Evolutionary conservation across 2,797 vertebrate genomes (phyloP).

Genomic region (Etheostoma perlongum): DNA sequence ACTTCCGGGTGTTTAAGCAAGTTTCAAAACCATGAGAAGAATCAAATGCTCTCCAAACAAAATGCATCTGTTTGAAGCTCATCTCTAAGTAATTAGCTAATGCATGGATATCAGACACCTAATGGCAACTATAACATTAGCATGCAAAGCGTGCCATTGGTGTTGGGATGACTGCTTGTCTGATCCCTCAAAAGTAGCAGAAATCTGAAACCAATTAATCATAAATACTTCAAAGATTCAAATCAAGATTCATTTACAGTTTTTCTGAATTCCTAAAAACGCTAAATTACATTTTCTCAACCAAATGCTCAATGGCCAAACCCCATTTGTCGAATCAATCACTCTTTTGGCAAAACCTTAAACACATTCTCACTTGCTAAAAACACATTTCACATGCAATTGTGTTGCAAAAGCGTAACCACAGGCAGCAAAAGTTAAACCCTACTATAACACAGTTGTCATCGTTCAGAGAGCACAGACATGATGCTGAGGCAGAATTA

Average conservation of each 20-base stretch:
- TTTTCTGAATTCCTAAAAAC: too few relatives aligned
- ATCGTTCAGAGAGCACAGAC: too few relatives aligned
- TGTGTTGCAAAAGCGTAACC: too few relatives aligned
- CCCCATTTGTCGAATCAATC: too few relatives aligned
- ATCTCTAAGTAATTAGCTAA: constrained; percentile 2
- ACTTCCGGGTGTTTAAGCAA: not conserved
- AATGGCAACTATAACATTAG: constrained; percentile 10
- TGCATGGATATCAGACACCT: constrained; percentile 18
- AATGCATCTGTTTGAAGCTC: not conserved
- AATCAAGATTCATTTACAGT: not conserved
- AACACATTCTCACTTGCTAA: too few relatives aligned
- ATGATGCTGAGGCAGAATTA: too few relatives aligned
- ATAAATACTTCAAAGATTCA: not conserved
- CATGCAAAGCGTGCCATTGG: not conserved
- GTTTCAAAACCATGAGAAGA: not conserved
- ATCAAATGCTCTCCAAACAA: not conserved
- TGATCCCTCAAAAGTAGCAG: not conserved
- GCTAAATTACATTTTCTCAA: too few relatives aligned
- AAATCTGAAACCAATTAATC: constrained; percentile 12
- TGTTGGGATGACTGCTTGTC: not conserved
- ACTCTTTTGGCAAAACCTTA: too few relatives aligned
- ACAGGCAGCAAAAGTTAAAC: too few relatives aligned
- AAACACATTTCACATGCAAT: too few relatives aligned
- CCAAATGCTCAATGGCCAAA: too few relatives aligned
- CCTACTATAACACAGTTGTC: too few relatives aligned